Evolutionary conservation across 2,797 vertebrate genomes (phyloP), one percentile per base, ranked within the genome.

Genomic region (Lycodopsis pacificus): DNA sequence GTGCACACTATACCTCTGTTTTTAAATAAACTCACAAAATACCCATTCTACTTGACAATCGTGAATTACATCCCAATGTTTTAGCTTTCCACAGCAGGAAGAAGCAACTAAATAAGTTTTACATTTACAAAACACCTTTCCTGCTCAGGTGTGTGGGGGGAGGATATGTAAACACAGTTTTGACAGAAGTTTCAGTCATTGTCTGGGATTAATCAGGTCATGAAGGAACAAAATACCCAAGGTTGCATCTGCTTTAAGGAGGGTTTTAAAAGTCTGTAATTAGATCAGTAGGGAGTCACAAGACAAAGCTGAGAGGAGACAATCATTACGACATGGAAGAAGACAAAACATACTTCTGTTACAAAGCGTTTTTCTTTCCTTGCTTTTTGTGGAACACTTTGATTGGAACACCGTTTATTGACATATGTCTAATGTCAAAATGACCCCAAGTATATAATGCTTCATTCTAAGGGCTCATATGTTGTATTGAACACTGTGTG

Each of bases 71-170:
- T 20, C 58, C 40, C 10, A 0, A 15, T 25, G 38, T 63, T 75
- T 51, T 4, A 25, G 4, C 7, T 27, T 36, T 36, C 19, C 3
- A 53, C 34, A 20, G 56, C 30, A 67, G 67, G 27, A 72, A 68
- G 27, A 72, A 68, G 27, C 25, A 58, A 36, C 9, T 6, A 69
- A 80, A 82, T 78, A 42, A 71, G 48, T 13, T 63, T 42, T 27
- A 25, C 17, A 67, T 76, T 80, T 32, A 79, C 54, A 48, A 61
- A 80, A 46, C 58, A 71, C n/a, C 20, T 19, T 48, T 65, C 40
- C 36, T 63, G 17, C 20, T 77, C 20, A 77, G 44, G 46, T 64
- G 70, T 71, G 58, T 56, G 30, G 36, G 57, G 53, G 48, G n/a
- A 44, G 17, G 42, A 27, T 40, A 8, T 71, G 13, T 72, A 56